Evolutionary conservation across 2,113 vertebrate species (phyloP), one percentile per base, ranked within the genome.

Genomic region (Hystrix brachyura): DNA sequence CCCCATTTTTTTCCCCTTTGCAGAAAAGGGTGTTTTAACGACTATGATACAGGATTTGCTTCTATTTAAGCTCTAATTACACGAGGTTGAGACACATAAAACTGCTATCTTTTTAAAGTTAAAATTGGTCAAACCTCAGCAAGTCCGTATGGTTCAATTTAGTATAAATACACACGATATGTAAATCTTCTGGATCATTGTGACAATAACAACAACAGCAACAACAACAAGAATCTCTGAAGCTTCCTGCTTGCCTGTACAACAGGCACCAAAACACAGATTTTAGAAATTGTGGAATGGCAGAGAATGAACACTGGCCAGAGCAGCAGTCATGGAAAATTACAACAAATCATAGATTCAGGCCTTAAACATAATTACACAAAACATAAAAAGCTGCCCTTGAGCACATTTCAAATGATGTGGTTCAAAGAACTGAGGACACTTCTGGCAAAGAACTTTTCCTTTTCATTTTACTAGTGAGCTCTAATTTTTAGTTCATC

Each of bases 321-420:
- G 46, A 11, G 7, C 5, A 34, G 17, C 46, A 57, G 76, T 94
- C 38, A 23, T 86, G 43, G 82, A 91, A 85, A 84, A 91, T 91
- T 27, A 94, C 72, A 86, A 91, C 89, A 91, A 91, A 95, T 85
- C 90, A 92, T 27, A 94, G 38, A 88, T 87, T 85, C 55, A 38
- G 64, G 87, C 55, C 69, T 83, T 96, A 51, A 83, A 76, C 34
- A 51, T 94, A 95, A 96, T 95, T 90, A 62, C 51, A 97, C 9
- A 62, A 97, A 97, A 95, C 32, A 96, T 57, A n/a, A 96, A 94
- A 90, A 84, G 64, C 80, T 92, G 67, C 67, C 80, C 84, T 78
- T 64, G 11, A 82, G 43, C 81, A 91, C 78, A 85, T 89, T 94
- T 60, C 65, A 94, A 85, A 94, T 82, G 72, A 94, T 48, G 76